Conservation (phyloP, 2,113 vertebrate species). For the Scomber colias region DNA sequence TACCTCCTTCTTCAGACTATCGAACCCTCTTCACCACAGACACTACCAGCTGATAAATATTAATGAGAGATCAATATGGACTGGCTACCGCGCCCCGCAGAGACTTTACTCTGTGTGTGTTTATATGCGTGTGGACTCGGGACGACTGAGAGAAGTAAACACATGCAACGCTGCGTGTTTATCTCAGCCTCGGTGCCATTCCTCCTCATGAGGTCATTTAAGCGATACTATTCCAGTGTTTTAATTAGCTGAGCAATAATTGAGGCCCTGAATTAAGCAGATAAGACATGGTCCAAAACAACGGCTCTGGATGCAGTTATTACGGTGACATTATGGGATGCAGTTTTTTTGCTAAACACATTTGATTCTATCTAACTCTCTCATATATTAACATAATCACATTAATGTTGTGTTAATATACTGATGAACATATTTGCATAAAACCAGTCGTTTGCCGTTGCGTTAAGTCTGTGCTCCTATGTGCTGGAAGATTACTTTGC, state of each 20-base stretch:
- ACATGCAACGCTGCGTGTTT: slow-evolving; percentile 35
- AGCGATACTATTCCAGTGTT: slow-evolving; percentile 63
- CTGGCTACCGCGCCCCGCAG: neutral
- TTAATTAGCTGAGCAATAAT: slow-evolving; percentile 78
- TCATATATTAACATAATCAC: slow-evolving; percentile 45
- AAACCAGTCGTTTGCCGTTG: slow-evolving; percentile 16
- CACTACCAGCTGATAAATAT: slow-evolving; percentile 58
- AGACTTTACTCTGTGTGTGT: slow-evolving; percentile 8
- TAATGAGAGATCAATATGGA: slow-evolving; percentile 49
- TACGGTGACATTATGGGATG: slow-evolving; percentile 49
- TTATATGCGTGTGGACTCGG: slow-evolving; percentile 8
- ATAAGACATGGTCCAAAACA: slow-evolving; percentile 69
- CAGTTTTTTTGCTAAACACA: slow-evolving; percentile 54
- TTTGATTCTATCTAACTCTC: slow-evolving; percentile 66
- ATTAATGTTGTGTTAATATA: slow-evolving; percentile 42
- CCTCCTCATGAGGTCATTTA: slow-evolving; percentile 59
- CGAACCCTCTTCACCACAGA: slow-evolving; percentile 26
- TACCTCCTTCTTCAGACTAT: slow-evolving; percentile 22
- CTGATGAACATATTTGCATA: slow-evolving; percentile 45
- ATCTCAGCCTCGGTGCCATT: slow-evolving; percentile 17
- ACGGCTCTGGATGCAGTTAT: slow-evolving; percentile 57
- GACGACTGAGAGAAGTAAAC: slow-evolving; percentile 36
- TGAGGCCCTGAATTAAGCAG: slow-evolving; percentile 71
- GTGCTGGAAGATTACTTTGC: slow-evolving; percentile 20
- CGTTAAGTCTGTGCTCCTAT: slow-evolving; percentile 12